phyloP scores from a whole-genome alignment of 2,113 vertebrate species.

The Phaethornis superciliosus region DNA sequence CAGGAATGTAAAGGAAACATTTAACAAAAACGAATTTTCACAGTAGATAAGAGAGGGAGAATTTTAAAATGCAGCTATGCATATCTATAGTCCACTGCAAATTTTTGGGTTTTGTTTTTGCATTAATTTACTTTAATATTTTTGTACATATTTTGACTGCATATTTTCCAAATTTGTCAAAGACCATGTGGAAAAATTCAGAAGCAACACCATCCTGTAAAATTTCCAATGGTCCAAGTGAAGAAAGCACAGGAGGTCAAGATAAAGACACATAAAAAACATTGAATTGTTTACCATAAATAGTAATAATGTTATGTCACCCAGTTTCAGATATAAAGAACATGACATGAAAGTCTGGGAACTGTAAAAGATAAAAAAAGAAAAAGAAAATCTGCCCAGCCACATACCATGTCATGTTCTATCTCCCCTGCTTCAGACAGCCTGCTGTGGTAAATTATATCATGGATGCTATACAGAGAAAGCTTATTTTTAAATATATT shows the following conservation, averaged over 20 bases:
- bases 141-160: background rate
- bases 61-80: background rate
- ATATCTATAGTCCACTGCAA: background rate
- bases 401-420: background rate
- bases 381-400: background rate
- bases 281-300: background rate
- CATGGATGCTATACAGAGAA: background rate
- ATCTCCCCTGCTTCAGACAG: background rate
- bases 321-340: background rate
- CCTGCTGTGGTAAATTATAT: background rate
- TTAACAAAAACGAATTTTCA: background rate
- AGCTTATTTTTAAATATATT: background rate
- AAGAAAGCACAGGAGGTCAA: background rate
- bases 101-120: slow-evolving; percentile 1
- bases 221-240: background rate
- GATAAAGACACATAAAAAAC: background rate
- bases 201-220: background rate
- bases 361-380: background rate
- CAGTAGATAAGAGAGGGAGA: background rate
- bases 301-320: background rate
- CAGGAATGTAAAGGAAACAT: background rate
- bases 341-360: background rate
- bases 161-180: background rate
- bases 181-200: background rate
- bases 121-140: background rate